Base-by-base conservation (phyloP, 2,113 vertebrate genomes). In the Anhinga rufa region DNA sequence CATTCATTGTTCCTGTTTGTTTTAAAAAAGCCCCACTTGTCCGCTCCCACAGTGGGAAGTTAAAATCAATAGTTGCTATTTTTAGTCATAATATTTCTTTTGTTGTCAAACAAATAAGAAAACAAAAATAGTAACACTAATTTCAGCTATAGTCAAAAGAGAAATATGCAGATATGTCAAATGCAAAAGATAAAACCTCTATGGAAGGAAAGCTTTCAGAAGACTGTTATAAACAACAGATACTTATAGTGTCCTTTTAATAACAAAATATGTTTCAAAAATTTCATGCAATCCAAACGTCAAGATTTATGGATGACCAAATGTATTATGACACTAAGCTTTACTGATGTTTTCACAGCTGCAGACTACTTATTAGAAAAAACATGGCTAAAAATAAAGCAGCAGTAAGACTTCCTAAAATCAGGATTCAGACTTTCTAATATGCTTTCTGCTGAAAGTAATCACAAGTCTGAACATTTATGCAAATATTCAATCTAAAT, bases 11-110 rank as follows among this genome's bases (percentile, higher is more conserved):
- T 88, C 46, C 68, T 81, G 68, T 79, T 89, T 95, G 78, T 87
- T 96, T 94, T 66, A 38, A 71, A 74, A 94, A 87, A 64, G 69
- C 29, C 48, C n/a, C 25, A 36, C 38, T 84, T 89, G 74, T 78
- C 88, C 2, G 0, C 84, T 97, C 55, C 79, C 65, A 91, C 64
- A 87, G 54, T 61, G 55, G 75, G 69, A 88, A 94, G 66, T 85
- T 76, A 94, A 95, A 95, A 91, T 64, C 91, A 96, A 87, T 80
- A 82, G 85, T 40, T 90, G n/a, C 70, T 96, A 86, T 91, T 95
- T 96, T 94, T 88, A 92, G 58, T 38, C n/a, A 18, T 32, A 84
- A n/a, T 21, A 78, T 62, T 93, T 96, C 31, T 86, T 86, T 82
- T 89, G 62, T 69, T 64, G 62, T 80, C 70, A 91, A 87, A 89